A percentile compares a stretch with the other conserved stretches of the same genome.
Evolutionary conservation across 2,888 invertebrate genomes (phyloP).

Genomic region (Poecilus cupreus): DNA sequence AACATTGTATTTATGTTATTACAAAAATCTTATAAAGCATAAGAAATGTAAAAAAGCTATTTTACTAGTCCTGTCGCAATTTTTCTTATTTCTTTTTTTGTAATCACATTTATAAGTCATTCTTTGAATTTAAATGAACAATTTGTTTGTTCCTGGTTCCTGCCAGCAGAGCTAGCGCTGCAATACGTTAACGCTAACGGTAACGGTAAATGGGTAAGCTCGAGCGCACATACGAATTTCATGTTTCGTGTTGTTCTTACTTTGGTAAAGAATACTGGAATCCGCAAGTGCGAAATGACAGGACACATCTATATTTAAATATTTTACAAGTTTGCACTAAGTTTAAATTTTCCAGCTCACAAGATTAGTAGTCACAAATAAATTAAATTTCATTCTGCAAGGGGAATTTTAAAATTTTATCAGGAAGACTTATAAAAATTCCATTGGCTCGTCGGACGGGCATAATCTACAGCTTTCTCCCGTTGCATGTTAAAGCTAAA

Average conservation of each 20-base stretch:
- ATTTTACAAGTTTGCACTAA: slow-evolving; percentile 20
- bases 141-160: background rate
- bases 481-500: slow-evolving; percentile 17
- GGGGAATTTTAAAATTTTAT: slow-evolving; percentile 50
- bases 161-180: background rate
- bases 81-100: background rate
- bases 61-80: background rate
- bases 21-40: background rate
- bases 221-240: too few relatives aligned
- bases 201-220: too few relatives aligned
- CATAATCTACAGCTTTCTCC: slow-evolving; percentile 46
- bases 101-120: background rate
- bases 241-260: too few relatives aligned
- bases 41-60: background rate
- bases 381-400: slow-evolving; percentile 46
- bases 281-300: background rate
- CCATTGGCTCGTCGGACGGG: slow-evolving; percentile 37
- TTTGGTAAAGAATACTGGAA: background rate
- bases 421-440: slow-evolving; percentile 48
- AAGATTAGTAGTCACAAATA: slow-evolving; percentile 45
- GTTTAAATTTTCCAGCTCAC: slow-evolving; percentile 30
- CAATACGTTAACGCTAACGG: too few relatives aligned
- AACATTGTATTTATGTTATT: too few relatives aligned
- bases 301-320: slow-evolving; percentile 17
- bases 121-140: background rate